Base-by-base conservation (phyloP, 2,888 invertebrate species). In the Ellobium chinense region DNA sequence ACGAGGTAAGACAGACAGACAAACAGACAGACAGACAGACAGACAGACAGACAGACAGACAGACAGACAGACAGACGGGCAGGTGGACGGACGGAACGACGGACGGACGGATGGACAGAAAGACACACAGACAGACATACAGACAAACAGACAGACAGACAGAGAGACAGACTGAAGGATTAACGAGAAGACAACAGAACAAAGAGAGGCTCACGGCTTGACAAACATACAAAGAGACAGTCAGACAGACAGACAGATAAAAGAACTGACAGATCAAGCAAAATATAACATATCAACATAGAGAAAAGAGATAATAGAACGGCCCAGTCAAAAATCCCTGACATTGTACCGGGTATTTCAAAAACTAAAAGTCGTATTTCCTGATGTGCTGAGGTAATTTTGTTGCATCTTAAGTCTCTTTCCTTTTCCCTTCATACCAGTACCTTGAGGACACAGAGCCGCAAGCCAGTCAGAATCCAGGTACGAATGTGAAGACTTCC, bases 101-200 rank as follows among this genome's bases (percentile, higher is more conserved):
- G 18, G 46, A 46, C 18, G 18, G 46, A 46, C 18, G 18, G 46
- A 46, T 46, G 18, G 46, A 46, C 18, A 46, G 46, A 46, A 12
- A 46, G 46, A 46, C 18, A 46, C 9, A 46, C 18, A 46, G 46
- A 46, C 18, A 46, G 46, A 46, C 18, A 65, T 18, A 65, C 31
- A 65, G 65, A 65, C 7, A 65, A 31, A 65, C 31, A 46, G 46
- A 46, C 18, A 46, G 46, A 46, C 18, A 46, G 46, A 46, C 18
- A 65, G 65, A 65, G 9, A 65, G 65, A 65, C 7, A 65, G 65
- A 65, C 31, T 27, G 65, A 65, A n/a, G n/a, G n/a, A n/a, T n/a
- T n/a, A n/a, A n/a, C n/a, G n/a, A n/a, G n/a, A n/a, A n/a, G 24
- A 24, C 21, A 7, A 18, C 7, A 9, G 62, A 18, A 62, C 7